A percentile compares a stretch with the other conserved stretches of the same genome.
These are phyloP conservation scores for Vannuccia rotundouncinata DNA, from an alignment of 2,888 invertebrate species.

Conservation along the genomic window DNA sequence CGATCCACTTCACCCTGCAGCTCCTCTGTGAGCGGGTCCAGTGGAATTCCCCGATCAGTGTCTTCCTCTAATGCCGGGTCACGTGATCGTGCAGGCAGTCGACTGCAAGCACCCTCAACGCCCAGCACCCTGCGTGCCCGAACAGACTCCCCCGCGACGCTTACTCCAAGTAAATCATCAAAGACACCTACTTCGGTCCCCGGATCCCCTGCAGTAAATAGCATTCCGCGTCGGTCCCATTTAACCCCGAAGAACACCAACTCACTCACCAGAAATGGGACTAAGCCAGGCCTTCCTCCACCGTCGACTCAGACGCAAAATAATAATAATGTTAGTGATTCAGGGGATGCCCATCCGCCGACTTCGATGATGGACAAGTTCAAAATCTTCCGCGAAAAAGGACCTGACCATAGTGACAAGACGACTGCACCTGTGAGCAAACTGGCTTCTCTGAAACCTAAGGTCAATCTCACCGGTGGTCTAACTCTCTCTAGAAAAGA, in stretches of 20 bases:
- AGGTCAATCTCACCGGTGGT: not conserved
- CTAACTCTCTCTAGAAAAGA: not conserved
- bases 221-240: constrained; percentile 5
- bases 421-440: not conserved
- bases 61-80: constrained; percentile 18
- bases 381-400: not conserved
- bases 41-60: not conserved
- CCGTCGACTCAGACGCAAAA: not conserved
- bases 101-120: not conserved
- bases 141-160: not conserved
- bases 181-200: not conserved
- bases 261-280: not conserved
- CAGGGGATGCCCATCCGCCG: not conserved
- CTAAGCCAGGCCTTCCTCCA: not conserved
- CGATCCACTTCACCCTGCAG: constrained; percentile 6
- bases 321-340: not conserved
- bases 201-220: not conserved
- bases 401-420: not conserved
- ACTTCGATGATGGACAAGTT: constrained; percentile 13
- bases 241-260: not conserved
- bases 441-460: not conserved
- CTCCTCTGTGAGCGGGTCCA: constrained; percentile 2
- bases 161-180: not conserved
- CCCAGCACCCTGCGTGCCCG: not conserved
- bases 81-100: not conserved